These are phyloP conservation scores for Pseudococcus viburni DNA, from an alignment of 2,888 invertebrate genomes.

Conservation along the genomic window DNA sequence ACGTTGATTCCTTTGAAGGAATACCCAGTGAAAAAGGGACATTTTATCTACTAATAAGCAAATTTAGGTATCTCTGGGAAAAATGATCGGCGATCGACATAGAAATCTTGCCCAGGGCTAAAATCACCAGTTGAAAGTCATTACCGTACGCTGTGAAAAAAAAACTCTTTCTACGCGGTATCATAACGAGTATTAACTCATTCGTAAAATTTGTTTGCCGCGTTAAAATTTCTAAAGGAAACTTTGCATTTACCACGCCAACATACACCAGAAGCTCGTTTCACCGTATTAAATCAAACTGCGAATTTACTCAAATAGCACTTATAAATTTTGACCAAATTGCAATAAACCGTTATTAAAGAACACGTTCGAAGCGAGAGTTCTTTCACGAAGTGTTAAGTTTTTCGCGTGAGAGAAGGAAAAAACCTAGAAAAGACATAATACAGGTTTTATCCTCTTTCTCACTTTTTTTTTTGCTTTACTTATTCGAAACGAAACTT, in stretches of 20 bases:
- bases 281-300: conserved; percentile 40
- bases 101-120: too few relatives aligned
- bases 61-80: too few relatives aligned
- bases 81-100: too few relatives aligned
- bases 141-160: too few relatives aligned
- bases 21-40: too few relatives aligned
- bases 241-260: conserved; percentile 27
- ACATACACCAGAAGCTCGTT: conserved; percentile 49
- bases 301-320: conserved; percentile 57
- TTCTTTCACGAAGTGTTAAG: conserved; percentile 54
- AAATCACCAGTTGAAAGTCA: too few relatives aligned
- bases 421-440: conserved; percentile 40
- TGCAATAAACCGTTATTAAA: conserved; percentile 57
- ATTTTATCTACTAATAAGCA: too few relatives aligned
- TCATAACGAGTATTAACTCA: too few relatives aligned
- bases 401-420: background rate
- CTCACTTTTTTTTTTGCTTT: conserved; percentile 51
- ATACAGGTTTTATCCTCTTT: conserved; percentile 54
- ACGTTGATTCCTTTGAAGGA: too few relatives aligned
- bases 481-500: conserved; percentile 55
- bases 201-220: conserved; percentile 12
- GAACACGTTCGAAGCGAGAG: conserved; percentile 52
- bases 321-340: conserved; percentile 52
- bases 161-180: too few relatives aligned
- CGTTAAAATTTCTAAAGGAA: background rate